phyloP scores from a whole-genome alignment of 2,113 vertebrate species.

The Corydoras maculifer region DNA sequence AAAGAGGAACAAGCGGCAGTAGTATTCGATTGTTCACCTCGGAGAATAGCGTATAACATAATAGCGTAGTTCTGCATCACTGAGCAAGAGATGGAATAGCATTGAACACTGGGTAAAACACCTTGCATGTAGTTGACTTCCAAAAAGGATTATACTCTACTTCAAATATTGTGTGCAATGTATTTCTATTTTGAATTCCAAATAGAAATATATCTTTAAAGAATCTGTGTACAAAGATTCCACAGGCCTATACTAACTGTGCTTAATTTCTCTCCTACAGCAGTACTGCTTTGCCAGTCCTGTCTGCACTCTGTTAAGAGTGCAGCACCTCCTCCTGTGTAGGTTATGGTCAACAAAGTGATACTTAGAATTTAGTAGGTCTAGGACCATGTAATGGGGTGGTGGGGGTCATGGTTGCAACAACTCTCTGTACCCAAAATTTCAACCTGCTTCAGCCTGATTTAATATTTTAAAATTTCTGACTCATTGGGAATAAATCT shows the following conservation, averaged over 20 bases:
- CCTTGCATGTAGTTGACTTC: slow-evolving; percentile 87
- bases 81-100: slow-evolving; percentile 15
- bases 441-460: no score
- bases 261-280: slow-evolving; percentile 99
- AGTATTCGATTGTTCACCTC: neutral
- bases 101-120: slow-evolving; percentile 45
- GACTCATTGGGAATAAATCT: no score
- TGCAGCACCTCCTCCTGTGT: slow-evolving; percentile 99
- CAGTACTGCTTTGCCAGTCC: slow-evolving; percentile 99
- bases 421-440: slow-evolving; percentile 17
- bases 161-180: slow-evolving; percentile 67
- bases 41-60: neutral
- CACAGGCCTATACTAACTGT: slow-evolving; percentile 99
- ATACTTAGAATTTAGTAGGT: slow-evolving; percentile 64
- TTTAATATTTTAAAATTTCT: no score
- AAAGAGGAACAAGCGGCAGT: neutral
- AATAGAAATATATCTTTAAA: slow-evolving; percentile 84
- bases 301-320: slow-evolving; percentile 99
- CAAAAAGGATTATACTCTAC: slow-evolving; percentile 47
- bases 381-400: slow-evolving; percentile 63
- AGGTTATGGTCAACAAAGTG: slow-evolving; percentile 97
- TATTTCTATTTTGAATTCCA: slow-evolving; percentile 95
- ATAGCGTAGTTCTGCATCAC: neutral
- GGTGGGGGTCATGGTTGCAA: slow-evolving; percentile 45
- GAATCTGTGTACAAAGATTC: slow-evolving; percentile 86